phyloP scores from a whole-genome alignment of 2,113 vertebrate genomes.

The Dicerorhinus sumatrensis region DNA sequence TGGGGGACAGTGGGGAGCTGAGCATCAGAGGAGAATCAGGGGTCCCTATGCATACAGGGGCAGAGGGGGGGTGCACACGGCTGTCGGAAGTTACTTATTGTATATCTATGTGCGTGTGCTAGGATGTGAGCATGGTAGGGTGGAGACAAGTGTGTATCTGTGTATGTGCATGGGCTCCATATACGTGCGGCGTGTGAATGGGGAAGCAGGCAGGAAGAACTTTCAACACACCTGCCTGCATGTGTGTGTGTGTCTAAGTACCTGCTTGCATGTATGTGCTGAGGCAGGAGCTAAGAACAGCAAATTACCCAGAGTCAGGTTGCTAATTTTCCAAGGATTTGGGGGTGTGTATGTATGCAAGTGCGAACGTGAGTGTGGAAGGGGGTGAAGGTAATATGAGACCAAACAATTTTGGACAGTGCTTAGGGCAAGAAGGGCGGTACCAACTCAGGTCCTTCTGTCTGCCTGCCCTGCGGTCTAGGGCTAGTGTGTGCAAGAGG shows the following conservation, averaged over 20 bases:
- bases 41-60: too few relatives aligned
- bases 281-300: neutral
- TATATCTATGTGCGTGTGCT: neutral
- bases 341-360: neutral
- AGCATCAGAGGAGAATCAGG: neutral
- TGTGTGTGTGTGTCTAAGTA: neutral
- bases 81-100: neutral
- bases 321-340: neutral
- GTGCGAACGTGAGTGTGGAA: neutral
- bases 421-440: neutral
- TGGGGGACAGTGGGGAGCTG: neutral
- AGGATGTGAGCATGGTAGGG: neutral
- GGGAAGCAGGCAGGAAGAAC: neutral
- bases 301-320: neutral
- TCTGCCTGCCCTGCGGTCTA: neutral
- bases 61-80: neutral
- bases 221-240: neutral
- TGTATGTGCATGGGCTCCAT: too few relatives aligned
- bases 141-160: neutral
- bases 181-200: rapidly evolving
- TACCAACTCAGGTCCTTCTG: rapidly evolving
- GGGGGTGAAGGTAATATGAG: neutral
- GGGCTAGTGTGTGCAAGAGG: neutral
- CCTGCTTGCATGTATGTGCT: neutral
- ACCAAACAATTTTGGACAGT: neutral